Evolutionary conservation across 2,113 vertebrate species (phyloP), one percentile per base, ranked within the genome.

Genomic region (Engystomops pustulosus): DNA sequence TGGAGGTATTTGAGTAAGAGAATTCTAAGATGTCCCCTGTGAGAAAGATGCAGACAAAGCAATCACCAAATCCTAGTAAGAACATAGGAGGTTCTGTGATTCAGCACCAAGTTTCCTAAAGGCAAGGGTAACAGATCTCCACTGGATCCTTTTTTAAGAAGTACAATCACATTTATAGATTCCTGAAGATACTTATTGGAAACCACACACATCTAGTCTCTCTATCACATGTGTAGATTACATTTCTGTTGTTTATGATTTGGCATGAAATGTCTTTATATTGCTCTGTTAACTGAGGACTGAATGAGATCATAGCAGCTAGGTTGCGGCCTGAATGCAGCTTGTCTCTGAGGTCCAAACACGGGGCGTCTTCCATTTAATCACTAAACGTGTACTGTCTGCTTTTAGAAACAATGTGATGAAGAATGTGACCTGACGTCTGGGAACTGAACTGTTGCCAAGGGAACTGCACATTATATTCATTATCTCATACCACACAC

Each of bases 401-500:
- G 14, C 85, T 86, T 89, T 89, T 65, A 86, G 53, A 89, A 91
- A 87, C 83, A 88, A 38, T 0, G 0, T 1, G 0, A 23, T 87
- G 87, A 87, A 89, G 89, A 91, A 92, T 2, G 68, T 74, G 88
- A 93, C 78, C 87, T 74, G 1, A 0, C 78, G 67, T 86, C 88
- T 88, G 92, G 88, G 90, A 92, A 86, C 78, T 89, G 90, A 90
- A 88, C 32, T 1, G 15, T 67, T 81, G 89, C 91, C 89, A 88
- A 1, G 30, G 44, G 87, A 4, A 30, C 88, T 89, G 87, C 87
- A 86, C 32, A 14, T 85, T 84, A 27, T 80, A 20, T 89, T 90
- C 83, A 15, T 90, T 87, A 71, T 90, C 87, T 92, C 92, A 88
- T 88, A 90, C 89, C 89, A 88, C 90, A 91, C 90, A 83, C 81